phyloP scores from a whole-genome alignment of 2,888 invertebrate genomes.

The Thelaira solivaga region DNA sequence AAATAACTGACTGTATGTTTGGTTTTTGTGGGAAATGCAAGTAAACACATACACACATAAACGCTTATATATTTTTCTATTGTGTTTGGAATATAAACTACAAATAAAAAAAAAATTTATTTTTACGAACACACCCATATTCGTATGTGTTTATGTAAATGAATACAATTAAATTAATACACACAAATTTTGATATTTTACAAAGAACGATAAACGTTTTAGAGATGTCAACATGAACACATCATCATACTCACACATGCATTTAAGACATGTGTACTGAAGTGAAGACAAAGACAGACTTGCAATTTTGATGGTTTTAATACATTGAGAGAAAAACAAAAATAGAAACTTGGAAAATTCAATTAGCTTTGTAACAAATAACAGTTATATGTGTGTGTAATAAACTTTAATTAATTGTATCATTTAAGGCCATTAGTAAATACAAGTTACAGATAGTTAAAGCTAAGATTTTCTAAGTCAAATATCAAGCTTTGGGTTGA shows the following conservation, averaged over 20 bases:
- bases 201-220: conserved; percentile 44
- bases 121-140: not conserved
- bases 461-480: too few species aligned
- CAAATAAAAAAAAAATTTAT: conserved; percentile 5
- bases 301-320: not conserved
- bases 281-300: too few species aligned
- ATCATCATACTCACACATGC: not conserved
- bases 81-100: conserved; percentile 22
- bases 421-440: too few species aligned
- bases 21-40: conserved; percentile 49
- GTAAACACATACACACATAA: not conserved
- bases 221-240: conserved; percentile 45
- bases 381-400: too few species aligned
- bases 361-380: too few species aligned
- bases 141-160: not conserved
- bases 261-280: not conserved
- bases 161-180: not conserved
- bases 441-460: too few species aligned
- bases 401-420: too few species aligned
- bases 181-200: conserved; percentile 28
- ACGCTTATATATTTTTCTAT: conserved; percentile 2
- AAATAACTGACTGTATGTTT: conserved; percentile 36
- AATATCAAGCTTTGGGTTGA: too few species aligned
- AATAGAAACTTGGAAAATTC: too few species aligned
- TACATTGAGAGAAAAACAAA: not conserved